These are phyloP conservation scores for Heliconius eleuchia DNA, from an alignment of 1,140 invertebrate genomes.

Conservation along the genomic window DNA sequence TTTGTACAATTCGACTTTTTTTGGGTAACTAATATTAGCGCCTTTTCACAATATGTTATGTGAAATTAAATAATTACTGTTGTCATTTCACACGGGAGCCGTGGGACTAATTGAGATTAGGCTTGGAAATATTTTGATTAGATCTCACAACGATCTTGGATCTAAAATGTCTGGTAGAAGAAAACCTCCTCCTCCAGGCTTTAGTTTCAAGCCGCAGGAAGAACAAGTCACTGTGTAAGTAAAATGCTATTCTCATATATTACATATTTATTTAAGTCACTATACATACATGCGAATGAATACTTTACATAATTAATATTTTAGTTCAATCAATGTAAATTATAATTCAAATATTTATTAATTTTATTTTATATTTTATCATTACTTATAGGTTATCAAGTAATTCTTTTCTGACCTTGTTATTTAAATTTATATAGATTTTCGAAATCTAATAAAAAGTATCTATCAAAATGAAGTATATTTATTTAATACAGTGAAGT, in stretches of 20 bases:
- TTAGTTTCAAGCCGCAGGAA: constrained; percentile 57
- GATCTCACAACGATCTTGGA: constrained; percentile 22
- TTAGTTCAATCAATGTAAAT: background rate
- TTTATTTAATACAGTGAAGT: background rate
- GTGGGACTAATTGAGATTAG: constrained; percentile 36
- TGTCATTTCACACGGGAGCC: constrained; percentile 30
- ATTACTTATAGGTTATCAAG: constrained; percentile 2
- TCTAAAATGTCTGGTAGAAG: constrained; percentile 62
- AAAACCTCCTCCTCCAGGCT: constrained; percentile 59
- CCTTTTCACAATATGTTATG: background rate
- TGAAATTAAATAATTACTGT: constrained; percentile 4
- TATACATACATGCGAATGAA: background rate
- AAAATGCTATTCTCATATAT: constrained; percentile 12
- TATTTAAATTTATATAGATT: background rate
- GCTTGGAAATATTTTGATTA: constrained; percentile 29
- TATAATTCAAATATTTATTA: background rate
- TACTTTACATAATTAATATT: constrained; percentile 9
- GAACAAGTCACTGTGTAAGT: constrained; percentile 68
- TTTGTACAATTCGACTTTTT: background rate
- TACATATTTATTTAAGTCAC: constrained; percentile 4
- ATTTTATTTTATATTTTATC: background rate
- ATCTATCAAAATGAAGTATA: background rate
- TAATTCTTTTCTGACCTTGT: background rate
- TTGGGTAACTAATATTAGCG: background rate
- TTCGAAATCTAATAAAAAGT: background rate